Percentiles rank a stretch among this genome's conserved stretches.
phyloP scores from a whole-genome alignment of 2,888 invertebrate genomes.

The Nomada ruficornis region DNA sequence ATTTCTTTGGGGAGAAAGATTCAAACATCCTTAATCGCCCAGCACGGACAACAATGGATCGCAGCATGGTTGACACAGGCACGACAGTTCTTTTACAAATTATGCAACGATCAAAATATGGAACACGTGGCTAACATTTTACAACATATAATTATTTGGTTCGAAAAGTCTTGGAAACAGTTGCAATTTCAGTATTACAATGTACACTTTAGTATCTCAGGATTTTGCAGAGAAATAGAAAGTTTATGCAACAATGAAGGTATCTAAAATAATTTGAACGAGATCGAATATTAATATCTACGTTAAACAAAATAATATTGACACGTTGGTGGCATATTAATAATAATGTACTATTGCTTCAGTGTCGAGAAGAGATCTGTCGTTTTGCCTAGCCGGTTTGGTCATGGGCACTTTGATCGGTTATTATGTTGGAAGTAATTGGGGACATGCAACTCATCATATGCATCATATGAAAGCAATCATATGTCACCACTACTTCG shows the following conservation, averaged over 20 bases:
- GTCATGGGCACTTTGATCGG: slow-evolving; percentile 84
- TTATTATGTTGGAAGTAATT: slow-evolving; percentile 81
- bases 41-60: slow-evolving; percentile 78
- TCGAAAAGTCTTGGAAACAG: slow-evolving; percentile 74
- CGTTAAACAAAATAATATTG: not conserved
- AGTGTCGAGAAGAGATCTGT: slow-evolving; percentile 84
- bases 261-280: slow-evolving; percentile 50
- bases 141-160: slow-evolving; percentile 64
- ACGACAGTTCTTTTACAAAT: slow-evolving; percentile 68
- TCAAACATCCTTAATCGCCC: slow-evolving; percentile 72
- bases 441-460: slow-evolving; percentile 77
- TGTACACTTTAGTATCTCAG: slow-evolving; percentile 72
- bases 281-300: not conserved
- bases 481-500: slow-evolving; percentile 84
- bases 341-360: slow-evolving; percentile 54
- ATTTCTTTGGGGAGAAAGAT: slow-evolving; percentile 70
- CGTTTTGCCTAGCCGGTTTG: slow-evolving; percentile 84
- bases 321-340: not conserved
- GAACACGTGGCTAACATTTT: slow-evolving; percentile 73
- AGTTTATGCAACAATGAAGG: slow-evolving; percentile 70
- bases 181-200: slow-evolving; percentile 72
- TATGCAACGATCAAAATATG: slow-evolving; percentile 70
- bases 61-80: slow-evolving; percentile 69
- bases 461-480: slow-evolving; percentile 85
- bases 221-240: slow-evolving; percentile 73